These are phyloP conservation scores for Rostratula benghalensis DNA, from an alignment of 2,113 vertebrate genomes.

Conservation along the genomic window DNA sequence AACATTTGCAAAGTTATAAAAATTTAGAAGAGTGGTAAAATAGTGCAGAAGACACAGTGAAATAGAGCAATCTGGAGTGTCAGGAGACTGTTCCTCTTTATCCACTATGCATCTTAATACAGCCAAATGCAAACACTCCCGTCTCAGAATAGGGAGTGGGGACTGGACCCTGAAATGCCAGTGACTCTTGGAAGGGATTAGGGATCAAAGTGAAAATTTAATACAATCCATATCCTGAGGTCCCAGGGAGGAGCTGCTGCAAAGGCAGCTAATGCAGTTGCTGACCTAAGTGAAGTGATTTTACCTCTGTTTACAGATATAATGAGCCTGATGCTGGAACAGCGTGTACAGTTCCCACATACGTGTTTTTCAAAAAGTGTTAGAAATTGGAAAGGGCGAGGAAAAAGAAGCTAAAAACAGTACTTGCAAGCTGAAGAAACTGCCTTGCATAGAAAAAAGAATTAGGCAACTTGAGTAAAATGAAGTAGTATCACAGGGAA, in stretches of 20 bases:
- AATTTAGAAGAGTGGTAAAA: not conserved
- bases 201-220: not conserved
- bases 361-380: not conserved
- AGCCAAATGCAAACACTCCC: not conserved
- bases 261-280: not conserved
- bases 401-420: not conserved
- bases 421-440: not conserved
- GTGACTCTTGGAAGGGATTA: not conserved
- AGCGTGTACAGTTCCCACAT: not conserved
- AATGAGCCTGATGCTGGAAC: not conserved
- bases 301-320: slow-evolving; percentile 10
- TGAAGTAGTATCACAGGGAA: not conserved
- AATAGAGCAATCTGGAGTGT: not conserved
- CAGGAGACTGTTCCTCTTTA: not conserved
- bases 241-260: not conserved
- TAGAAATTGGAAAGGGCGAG: not conserved
- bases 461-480: not conserved
- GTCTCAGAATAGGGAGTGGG: not conserved
- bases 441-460: not conserved
- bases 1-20: not conserved
- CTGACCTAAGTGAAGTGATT: not conserved
- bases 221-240: not conserved
- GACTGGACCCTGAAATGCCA: not conserved
- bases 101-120: not conserved
- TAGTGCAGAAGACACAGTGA: not conserved